These are phyloP conservation scores for Poecilia velifera DNA, from an alignment of 2,797 vertebrate species.

Conservation along the genomic window DNA sequence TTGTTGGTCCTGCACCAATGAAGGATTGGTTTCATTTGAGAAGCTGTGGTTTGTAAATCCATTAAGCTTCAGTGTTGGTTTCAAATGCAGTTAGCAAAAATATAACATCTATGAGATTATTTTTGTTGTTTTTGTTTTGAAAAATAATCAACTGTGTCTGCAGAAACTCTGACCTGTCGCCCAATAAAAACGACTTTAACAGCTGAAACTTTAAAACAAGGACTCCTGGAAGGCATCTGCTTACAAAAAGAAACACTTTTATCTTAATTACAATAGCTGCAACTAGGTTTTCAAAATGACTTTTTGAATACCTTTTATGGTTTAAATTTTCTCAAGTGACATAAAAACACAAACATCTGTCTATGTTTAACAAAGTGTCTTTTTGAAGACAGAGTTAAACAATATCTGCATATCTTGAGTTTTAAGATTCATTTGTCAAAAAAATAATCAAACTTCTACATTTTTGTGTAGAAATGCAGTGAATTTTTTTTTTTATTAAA, in stretches of 20 bases:
- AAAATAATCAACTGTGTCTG: background rate
- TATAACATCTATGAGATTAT: background rate
- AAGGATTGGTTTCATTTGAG: background rate
- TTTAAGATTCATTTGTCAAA: background rate
- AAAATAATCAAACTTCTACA: background rate
- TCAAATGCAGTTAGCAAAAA: background rate
- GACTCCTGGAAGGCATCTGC: background rate
- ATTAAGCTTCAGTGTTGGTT: background rate
- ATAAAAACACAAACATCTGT: background rate
- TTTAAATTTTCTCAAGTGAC: background rate
- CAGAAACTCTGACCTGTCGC: background rate
- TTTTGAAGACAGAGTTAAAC: background rate
- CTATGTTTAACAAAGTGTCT: background rate
- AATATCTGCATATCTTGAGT: background rate
- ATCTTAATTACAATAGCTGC: background rate
- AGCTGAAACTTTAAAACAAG: background rate
- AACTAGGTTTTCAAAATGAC: background rate
- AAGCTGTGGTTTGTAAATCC: background rate
- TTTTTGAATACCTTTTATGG: background rate
- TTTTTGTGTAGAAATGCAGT: conserved; percentile 4
- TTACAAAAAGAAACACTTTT: background rate
- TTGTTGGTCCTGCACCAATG: background rate
- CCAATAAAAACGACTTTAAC: background rate
- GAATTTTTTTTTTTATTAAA: background rate
- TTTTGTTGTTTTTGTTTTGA: background rate